Evolutionary conservation across 2,113 vertebrate genomes (phyloP), one percentile per base, ranked within the genome.

Genomic region (Elaphurus davidianus): DNA sequence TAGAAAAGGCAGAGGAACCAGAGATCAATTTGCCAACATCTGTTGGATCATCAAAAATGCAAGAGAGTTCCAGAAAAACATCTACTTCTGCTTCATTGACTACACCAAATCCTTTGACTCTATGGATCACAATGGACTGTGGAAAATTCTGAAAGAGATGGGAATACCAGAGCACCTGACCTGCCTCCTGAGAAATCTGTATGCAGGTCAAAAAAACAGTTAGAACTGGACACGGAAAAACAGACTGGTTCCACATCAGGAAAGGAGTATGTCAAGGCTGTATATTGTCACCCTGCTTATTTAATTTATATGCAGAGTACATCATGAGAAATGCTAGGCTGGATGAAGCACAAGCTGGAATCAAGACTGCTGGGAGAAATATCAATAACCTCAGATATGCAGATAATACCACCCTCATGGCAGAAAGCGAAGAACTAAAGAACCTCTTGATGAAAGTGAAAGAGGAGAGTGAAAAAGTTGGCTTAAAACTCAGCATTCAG

Each of bases 281-380:
- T 36, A 21, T 67, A n/a, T n/a, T 36, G 16, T 36, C 64, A 67
- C 33, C 2, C 7, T 67, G 64, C 33, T 36, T 67, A 67, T 67
- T 67, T 67, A 67, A 67, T n/a, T 67, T 67, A 8, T 36, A 11
- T 67, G 64, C 64, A 67, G 64, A 17, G 64, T 36, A 67, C 17
- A 71, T 71, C n/a, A 71, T 71, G 64, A 71, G 64, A 71, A 71
- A 71, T 36, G 9, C 17, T 71, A 71, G n/a, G 17, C n/a, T 71
- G n/a, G 64, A 67, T 36, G n/a, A 67, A 11, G 4, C n/a, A 36
- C 64, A 67, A 21, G 64, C 8, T 36, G 19, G n/a, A 67, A 36
- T 67, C 17, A 67, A 67, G 33, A 67, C 5, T 67, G n/a, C 4
- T 1, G 0, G 2, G n/a, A 21, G 15, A 67, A 67, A n/a, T 67